A percentile compares a stretch with the other conserved stretches of the same genome.
Conservation (phyloP, 1,140 invertebrate species). For the Drosophila cardini region DNA sequence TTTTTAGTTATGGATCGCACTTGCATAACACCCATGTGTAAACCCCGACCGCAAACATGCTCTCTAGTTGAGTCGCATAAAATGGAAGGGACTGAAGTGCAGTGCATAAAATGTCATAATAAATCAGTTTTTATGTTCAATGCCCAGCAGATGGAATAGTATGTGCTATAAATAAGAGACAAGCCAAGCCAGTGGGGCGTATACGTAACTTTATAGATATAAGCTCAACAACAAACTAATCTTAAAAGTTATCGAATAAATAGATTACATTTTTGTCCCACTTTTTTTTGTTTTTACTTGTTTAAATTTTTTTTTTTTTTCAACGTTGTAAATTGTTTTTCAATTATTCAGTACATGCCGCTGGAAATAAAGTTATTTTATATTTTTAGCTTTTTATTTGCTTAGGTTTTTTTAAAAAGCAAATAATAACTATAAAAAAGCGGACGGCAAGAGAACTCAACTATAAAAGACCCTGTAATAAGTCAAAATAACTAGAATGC, state of each 20-base stretch:
- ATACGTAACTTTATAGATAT: neutral
- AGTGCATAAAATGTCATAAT: slow-evolving; percentile 40
- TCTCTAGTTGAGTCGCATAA: neutral
- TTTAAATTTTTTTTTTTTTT: too few relatives aligned
- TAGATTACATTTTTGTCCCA: neutral
- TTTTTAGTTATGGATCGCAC: slow-evolving; percentile 22
- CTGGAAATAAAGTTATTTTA: too few relatives aligned
- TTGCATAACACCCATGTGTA: slow-evolving; percentile 14
- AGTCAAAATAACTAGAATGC: too few relatives aligned
- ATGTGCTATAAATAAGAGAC: slow-evolving; percentile 32
- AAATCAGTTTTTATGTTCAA: slow-evolving; percentile 46
- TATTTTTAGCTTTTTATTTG: too few relatives aligned
- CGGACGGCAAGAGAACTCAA: too few relatives aligned
- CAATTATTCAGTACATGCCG: too few relatives aligned
- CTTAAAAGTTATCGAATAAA: neutral
- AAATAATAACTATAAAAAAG: too few relatives aligned
- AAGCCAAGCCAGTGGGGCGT: slow-evolving; percentile 1
- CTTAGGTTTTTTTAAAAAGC: too few relatives aligned
- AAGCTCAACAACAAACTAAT: neutral
- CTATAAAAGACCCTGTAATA: too few relatives aligned
- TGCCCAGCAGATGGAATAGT: slow-evolving; percentile 15
- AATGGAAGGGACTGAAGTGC: slow-evolving; percentile 4
- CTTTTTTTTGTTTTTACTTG: too few relatives aligned
- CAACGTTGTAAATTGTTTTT: too few relatives aligned
- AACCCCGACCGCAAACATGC: neutral